phyloP scores from a whole-genome alignment of 2,888 invertebrate species.

The Zygogramma bicolorata region DNA sequence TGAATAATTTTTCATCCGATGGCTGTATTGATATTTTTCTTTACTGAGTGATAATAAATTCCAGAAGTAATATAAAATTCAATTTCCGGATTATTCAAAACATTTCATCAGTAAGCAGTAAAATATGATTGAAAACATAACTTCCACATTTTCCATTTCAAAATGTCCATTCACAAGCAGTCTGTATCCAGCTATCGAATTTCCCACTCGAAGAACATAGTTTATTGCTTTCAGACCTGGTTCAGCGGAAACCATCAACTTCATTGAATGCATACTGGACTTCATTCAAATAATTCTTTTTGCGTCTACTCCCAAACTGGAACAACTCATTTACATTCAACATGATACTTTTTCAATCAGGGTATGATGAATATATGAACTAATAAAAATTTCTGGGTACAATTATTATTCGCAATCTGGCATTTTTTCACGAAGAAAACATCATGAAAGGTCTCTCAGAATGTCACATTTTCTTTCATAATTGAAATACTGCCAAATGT shows the following conservation, averaged over 20 bases:
- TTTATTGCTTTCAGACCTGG: background rate
- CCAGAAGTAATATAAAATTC: slow-evolving; percentile 8
- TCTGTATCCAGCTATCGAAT: background rate
- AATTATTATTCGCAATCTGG: too few relatives aligned
- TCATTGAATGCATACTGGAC: background rate
- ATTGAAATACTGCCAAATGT: too few relatives aligned
- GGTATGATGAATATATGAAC: too few relatives aligned
- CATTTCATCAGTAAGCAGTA: slow-evolving; percentile 15
- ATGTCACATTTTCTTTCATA: too few relatives aligned
- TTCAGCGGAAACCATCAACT: background rate
- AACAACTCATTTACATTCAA: background rate
- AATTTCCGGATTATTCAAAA: slow-evolving; percentile 22
- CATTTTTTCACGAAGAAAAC: too few relatives aligned
- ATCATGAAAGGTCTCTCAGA: too few relatives aligned
- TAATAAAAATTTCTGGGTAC: too few relatives aligned
- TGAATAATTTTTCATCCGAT: background rate
- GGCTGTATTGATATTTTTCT: background rate
- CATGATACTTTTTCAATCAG: too few relatives aligned
- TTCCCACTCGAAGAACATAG: background rate
- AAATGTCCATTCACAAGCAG: slow-evolving; percentile 11
- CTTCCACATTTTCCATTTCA: slow-evolving; percentile 12
- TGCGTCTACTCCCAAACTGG: background rate
- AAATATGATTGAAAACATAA: slow-evolving; percentile 34
- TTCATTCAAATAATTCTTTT: background rate
- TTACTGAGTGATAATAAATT: background rate